Base-by-base conservation (phyloP, 2,888 invertebrate species). In the Horisme vitalbata region DNA sequence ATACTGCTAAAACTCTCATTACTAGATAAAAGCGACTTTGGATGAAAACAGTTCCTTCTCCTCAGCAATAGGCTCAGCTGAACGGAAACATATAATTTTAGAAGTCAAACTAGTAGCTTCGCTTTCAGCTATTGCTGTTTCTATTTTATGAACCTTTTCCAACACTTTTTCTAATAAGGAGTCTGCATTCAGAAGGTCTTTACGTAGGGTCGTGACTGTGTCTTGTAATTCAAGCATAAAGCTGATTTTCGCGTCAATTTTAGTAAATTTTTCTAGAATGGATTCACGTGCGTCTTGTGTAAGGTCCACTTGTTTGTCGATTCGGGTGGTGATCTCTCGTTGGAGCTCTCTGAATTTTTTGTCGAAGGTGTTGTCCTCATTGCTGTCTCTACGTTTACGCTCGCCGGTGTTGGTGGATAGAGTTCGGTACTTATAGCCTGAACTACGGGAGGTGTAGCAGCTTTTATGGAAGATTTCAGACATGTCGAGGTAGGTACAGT, bases 381-480 rank as follows among this genome's bases (percentile, higher is more conserved):
- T 52, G 35, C 41, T 60, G 20, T 74, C 63, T 7, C 72, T 55
- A 5, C 55, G 61, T 33, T 60, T 75, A 13, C 60, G 65, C 1
- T 75, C 71, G 0, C 82, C 85, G 0, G 86, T 87, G 41, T 84
- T 86, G 0, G 85, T 86, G 1, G 86, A 79, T 2, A 83, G 56
- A 1, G 83, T 84, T 1, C 86, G 71, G 45, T 83, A 86, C 41
- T 87, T 86, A 55, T 87, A 86, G 1, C 84, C 86, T 1, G 78
- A 52, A 36, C 75, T 80, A 0, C 86, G 74, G 0, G 82, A 59
- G 1, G 80, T 85, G 55, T 79, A 86, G 50, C 80, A 83, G 44
- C 69, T 79, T 56, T 80, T 83, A 47, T 83, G 79, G 47, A 81
- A 86, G 52, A 68, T 57, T 11, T 74, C 70, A 1, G 82, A 73